Evolutionary conservation across 2,888 invertebrate species (phyloP), one percentile per base, ranked within the genome.

Genomic region (Cordilura impudica): DNA sequence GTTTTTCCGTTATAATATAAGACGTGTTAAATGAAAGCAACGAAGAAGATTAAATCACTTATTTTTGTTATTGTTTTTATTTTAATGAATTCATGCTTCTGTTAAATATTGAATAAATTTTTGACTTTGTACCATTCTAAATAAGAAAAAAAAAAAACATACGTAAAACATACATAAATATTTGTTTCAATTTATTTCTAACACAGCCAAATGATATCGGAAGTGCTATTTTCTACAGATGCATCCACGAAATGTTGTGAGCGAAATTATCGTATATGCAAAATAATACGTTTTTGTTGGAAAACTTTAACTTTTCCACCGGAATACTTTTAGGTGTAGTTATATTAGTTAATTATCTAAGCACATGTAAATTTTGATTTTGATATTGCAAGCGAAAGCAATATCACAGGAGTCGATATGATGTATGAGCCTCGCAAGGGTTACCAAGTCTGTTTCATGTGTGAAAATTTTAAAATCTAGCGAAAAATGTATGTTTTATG

Each of bases 241-340:
- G 49, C 49, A 63, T 63, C 63, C 29, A 63, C 63, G 31, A 47
- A 63, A 63, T 49, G 31, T 63, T 63, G 63, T 63, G 31, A 63
- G 19, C 19, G 63, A 63, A 63, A 63, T 63, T 63, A 63, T 63
- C 49, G 49, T 49, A 61, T 45, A 18, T 49, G 53, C 23, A 35
- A 66, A 66, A 53, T n/a, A 66, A 66, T 66, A 66, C 23, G 23
- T 66, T 66, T 61, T 61, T 61, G 29, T 61, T 45, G 47, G 61
- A 47, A 54, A 60, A 60, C 43, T n/a, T n/a, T n/a, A n/a, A n/a
- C n/a, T 43, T 63, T 63, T 65, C 23, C 65, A 65, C 65, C 14
- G 51, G 65, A 65, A 63, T 63, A 35, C 21, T 47, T 51, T 51
- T 53, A 65, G 53, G 14, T 61, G 61, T 61, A 61, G 29, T n/a